Conservation (phyloP, 2,113 vertebrate genomes). For the Perca flavescens region DNA sequence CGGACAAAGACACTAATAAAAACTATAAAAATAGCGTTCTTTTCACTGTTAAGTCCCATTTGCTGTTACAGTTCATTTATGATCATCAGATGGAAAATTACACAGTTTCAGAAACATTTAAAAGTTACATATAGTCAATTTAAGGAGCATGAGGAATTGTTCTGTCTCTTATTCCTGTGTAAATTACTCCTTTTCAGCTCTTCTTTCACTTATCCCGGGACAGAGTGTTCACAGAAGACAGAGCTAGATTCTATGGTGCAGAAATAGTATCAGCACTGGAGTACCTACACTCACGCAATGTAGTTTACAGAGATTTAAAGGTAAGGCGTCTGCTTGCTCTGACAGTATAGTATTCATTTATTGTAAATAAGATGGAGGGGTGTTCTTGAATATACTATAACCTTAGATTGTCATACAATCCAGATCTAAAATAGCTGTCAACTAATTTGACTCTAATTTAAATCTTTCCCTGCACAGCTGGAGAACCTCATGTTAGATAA, state of each 20-base stretch:
- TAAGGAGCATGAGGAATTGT: not conserved
- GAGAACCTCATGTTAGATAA: conserved; percentile 99
- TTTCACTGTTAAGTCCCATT: no score
- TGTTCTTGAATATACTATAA: not conserved
- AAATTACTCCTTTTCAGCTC: conserved; percentile 80
- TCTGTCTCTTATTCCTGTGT: not conserved
- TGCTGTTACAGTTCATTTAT: no score
- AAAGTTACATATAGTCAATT: no score
- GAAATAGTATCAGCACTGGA: conserved; percentile 96
- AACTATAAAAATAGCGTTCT: no score
- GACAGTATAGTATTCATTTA: not conserved
- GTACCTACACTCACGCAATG: conserved; percentile 93
- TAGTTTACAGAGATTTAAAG: conserved; percentile 97
- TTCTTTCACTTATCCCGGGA: conserved; percentile 97
- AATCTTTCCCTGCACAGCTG: conserved; percentile 82
- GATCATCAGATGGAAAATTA: no score
- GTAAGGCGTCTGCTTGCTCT: conserved; percentile 67
- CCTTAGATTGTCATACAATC: not conserved
- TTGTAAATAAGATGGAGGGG: not conserved
- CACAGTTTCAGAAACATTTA: no score
- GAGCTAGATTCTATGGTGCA: conserved; percentile 94
- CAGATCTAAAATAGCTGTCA: not conserved
- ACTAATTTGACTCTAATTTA: conserved; percentile 14
- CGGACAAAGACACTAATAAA: no score
- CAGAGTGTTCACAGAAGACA: conserved; percentile 93